Evolutionary conservation across 2,888 invertebrate genomes (phyloP).

Genomic region (Philereme vetulata): DNA sequence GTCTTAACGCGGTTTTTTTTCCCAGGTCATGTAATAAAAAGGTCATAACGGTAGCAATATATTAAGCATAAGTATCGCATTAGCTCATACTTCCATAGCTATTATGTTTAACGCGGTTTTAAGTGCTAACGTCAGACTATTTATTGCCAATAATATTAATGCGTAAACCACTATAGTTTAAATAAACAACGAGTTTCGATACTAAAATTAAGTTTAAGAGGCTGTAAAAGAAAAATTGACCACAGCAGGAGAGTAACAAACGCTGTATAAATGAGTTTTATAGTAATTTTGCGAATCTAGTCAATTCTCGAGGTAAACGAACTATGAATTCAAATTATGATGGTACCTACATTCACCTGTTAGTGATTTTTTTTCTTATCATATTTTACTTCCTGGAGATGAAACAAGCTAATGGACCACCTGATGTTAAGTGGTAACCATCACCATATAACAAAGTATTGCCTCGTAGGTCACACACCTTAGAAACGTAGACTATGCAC

Average conservation of each 20-base stretch:
- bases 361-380: no score
- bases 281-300: neutral
- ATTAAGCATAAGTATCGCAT: constrained; percentile 41
- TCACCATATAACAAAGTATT: no score
- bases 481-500: no score
- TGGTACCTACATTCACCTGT: no score
- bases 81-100: constrained; percentile 44
- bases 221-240: constrained; percentile 14
- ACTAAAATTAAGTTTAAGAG: constrained; percentile 21
- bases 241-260: neutral
- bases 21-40: constrained; percentile 37
- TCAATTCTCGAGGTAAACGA: no score
- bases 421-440: no score
- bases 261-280: neutral
- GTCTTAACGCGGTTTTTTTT: constrained; percentile 3
- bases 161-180: constrained; percentile 45
- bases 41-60: constrained; percentile 38
- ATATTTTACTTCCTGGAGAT: no score
- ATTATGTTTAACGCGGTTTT: constrained; percentile 52
- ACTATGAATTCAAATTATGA: no score
- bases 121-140: constrained; percentile 49
- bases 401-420: no score
- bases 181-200: constrained; percentile 42
- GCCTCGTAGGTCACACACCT: no score
- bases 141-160: constrained; percentile 56